Evolutionary conservation across 2,113 vertebrate genomes (phyloP), one percentile per base, ranked within the genome.

Genomic region (Silurus meridionalis): DNA sequence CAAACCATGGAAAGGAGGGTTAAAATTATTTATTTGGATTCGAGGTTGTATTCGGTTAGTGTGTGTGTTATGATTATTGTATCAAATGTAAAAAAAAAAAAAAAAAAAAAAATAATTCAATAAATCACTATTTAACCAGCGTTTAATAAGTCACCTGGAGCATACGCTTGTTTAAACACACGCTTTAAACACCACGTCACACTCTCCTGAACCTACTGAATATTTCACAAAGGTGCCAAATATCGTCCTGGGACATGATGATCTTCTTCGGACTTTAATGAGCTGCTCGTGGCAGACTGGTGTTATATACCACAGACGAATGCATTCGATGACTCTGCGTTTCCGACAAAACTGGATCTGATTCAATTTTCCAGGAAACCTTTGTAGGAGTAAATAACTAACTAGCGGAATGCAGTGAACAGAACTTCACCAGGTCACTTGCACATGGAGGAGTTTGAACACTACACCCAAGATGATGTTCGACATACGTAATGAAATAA

Each of bases 191-290:
- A 52, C 23, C 61, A 37, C 25, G n/a, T 3, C 80, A 25, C 21
- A 17, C 88, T 53, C 21, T 64, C 28, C 74, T 80, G 84, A 75
- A 92, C 46, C 23, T 28, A 46, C 61, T 80, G 82, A 78, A 92
- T 88, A 74, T 90, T 91, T 92, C 55, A 88, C 4, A 48, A 72
- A 48, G 71, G 86, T 87, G 86, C 89, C 85, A 86, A 48, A 90
- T 80, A 61, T 85, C 83, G 81, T 88, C 52, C 71, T 72, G 71
- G 53, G 37, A 69, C 37, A 19, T 8, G 3, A 8, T 28, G 77
- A 61, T 61, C 78, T 80, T 80, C 77, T 13, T 48, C 7, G n/a
- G 57, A 48, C 4, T n/a, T 80, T 88, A 90, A 80, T 80, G 77
- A 82, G 85, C 81, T 74, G 83, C 74, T 78, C 28, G 75, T 82